Percentiles rank a stretch among this genome's conserved stretches.
Evolutionary conservation across 2,113 vertebrate species (phyloP).

Genomic region (Oplegnathus fasciatus): DNA sequence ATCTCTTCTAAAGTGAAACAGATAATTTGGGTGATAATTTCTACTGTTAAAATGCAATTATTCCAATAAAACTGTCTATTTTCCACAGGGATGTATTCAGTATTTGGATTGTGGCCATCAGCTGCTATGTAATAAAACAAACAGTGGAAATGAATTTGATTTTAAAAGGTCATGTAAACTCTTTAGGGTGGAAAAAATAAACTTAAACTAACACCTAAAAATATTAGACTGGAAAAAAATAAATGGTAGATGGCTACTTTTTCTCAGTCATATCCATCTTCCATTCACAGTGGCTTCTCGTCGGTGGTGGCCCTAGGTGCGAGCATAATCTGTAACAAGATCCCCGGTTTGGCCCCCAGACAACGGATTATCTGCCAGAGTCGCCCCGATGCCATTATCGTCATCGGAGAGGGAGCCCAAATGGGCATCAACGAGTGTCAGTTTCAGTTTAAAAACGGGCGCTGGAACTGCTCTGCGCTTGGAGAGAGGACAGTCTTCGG

Average conservation of each 20-base stretch:
- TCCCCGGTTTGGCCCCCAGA: conserved; percentile 96
- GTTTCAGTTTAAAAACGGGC: conserved; percentile 97
- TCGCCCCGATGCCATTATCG: conserved; percentile 98
- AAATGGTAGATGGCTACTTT: neutral
- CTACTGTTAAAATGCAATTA: neutral
- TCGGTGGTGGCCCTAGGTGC: conserved; percentile 97
- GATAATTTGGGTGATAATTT: neutral
- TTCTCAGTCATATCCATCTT: conserved; percentile 61
- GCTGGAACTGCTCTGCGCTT: conserved; percentile 98
- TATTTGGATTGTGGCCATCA: neutral
- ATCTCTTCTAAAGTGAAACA: neutral
- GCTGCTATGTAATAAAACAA: neutral
- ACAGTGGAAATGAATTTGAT: neutral
- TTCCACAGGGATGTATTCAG: neutral
- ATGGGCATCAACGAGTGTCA: conserved; percentile 99
- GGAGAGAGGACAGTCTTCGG: conserved; percentile 98
- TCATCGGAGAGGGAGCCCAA: conserved; percentile 98
- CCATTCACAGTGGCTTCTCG: conserved; percentile 91
- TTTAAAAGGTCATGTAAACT: neutral
- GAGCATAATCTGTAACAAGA: conserved; percentile 99
- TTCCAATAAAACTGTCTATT: neutral
- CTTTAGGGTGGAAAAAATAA: neutral
- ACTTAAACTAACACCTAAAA: neutral
- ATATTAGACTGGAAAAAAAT: neutral
- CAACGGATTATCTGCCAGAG: conserved; percentile 99